These are phyloP conservation scores for Mythimna impura DNA, from an alignment of 2,888 invertebrate species.

Conservation along the genomic window DNA sequence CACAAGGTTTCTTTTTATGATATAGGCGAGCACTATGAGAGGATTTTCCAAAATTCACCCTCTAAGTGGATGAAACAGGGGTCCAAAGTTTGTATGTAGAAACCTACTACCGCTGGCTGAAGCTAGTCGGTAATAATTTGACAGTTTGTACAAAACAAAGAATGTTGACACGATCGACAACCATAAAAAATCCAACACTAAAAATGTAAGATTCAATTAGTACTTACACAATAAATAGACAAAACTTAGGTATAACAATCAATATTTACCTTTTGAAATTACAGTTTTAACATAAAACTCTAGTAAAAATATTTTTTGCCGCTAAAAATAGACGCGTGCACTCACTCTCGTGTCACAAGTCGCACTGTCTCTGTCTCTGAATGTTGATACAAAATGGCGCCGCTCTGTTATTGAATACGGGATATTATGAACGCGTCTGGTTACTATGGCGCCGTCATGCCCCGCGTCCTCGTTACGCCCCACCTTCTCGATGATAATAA, in stretches of 20 bases:
- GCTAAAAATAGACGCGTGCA: slow-evolving; percentile 4
- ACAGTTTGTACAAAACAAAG: not conserved
- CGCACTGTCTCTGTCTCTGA: not conserved
- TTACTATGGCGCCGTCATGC: not conserved
- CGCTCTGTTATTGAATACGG: not conserved
- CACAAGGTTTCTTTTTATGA: no score
- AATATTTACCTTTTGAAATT: not conserved
- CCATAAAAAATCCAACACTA: not conserved
- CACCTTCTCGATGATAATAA: not conserved
- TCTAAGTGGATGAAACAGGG: no score
- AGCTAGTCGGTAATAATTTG: not conserved
- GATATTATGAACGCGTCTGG: not conserved
- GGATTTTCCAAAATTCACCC: no score
- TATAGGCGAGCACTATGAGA: no score
- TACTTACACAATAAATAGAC: not conserved
- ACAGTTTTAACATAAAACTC: not conserved
- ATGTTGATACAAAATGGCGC: not conserved
- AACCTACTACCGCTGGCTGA: no score
- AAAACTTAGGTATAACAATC: not conserved
- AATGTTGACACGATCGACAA: not conserved
- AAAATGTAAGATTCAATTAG: not conserved
- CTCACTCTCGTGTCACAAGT: slow-evolving; percentile 7
- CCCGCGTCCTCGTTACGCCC: not conserved
- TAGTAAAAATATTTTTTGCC: not conserved
- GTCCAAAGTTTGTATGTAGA: no score